Percentiles rank a stretch among this genome's conserved stretches.
Conservation (phyloP, 1,140 invertebrate species). For the Odontomachus brunneus region DNA sequence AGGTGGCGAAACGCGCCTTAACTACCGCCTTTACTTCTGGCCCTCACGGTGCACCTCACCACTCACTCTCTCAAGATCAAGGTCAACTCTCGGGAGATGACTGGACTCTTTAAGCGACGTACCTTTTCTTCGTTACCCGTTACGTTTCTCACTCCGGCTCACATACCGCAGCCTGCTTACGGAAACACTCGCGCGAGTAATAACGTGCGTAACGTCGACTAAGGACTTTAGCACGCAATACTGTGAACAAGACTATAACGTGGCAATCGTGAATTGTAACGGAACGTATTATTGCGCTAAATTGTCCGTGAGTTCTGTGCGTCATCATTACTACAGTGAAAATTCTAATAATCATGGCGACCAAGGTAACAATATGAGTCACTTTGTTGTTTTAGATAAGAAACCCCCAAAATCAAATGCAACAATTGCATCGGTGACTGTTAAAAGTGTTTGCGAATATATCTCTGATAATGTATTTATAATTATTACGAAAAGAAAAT, state of each 20-base stretch:
- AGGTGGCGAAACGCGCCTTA: slow-evolving; percentile 77
- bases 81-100: slow-evolving; percentile 82
- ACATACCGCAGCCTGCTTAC: slow-evolving; percentile 11
- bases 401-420: no score
- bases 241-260: slow-evolving; percentile 6
- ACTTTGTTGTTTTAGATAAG: no score
- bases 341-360: slow-evolving; percentile 3
- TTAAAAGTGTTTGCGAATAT: no score
- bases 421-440: no score
- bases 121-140: slow-evolving; percentile 76
- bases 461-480: no score
- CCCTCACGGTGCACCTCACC: slow-evolving; percentile 79
- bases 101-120: slow-evolving; percentile 82
- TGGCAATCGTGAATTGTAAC: slow-evolving; percentile 29
- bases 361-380: no score
- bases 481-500: no score
- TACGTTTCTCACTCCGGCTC: slow-evolving; percentile 50
- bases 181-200: slow-evolving; percentile 44
- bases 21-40: slow-evolving; percentile 79
- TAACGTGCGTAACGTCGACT: slow-evolving; percentile 37
- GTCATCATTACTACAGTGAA: not conserved
- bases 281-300: not conserved
- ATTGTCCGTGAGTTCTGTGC: not conserved
- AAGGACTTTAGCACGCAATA: slow-evolving; percentile 57
- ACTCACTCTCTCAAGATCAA: slow-evolving; percentile 82